These are phyloP conservation scores for Eupeodes luniger DNA, from an alignment of 2,888 invertebrate species.

Conservation along the genomic window DNA sequence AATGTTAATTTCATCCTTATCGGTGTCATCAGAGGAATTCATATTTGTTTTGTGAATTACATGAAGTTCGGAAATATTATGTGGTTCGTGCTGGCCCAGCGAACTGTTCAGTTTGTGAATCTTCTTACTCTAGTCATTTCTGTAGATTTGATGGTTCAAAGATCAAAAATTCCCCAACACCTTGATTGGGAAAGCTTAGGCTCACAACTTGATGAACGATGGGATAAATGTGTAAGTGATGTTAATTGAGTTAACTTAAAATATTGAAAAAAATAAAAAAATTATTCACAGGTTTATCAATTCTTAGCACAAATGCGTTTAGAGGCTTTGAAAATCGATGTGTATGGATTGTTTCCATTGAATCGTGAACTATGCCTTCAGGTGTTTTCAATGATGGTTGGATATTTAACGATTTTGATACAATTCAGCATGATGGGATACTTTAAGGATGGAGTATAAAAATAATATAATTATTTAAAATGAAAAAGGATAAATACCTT, in stretches of 20 bases:
- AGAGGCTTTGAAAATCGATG: neutral
- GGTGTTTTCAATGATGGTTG: neutral
- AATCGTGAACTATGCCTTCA: slow-evolving; percentile 2
- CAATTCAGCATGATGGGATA: slow-evolving; percentile 28
- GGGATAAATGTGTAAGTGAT: slow-evolving; percentile 80
- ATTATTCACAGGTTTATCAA: slow-evolving; percentile 1
- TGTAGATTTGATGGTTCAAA: slow-evolving; percentile 78
- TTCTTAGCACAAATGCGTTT: neutral
- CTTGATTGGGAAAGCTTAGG: slow-evolving; percentile 79
- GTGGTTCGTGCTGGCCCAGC: slow-evolving; percentile 75
- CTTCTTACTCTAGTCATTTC: slow-evolving; percentile 79
- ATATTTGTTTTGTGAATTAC: slow-evolving; percentile 78
- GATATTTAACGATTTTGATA: slow-evolving; percentile 11
- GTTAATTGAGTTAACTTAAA: too few relatives aligned
- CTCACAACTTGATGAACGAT: slow-evolving; percentile 79
- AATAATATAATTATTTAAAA: too few relatives aligned
- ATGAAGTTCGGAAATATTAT: slow-evolving; percentile 72
- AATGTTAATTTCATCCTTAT: slow-evolving; percentile 80
- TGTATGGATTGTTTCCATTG: slow-evolving; percentile 10
- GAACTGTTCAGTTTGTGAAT: slow-evolving; percentile 78
- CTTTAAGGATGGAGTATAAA: neutral
- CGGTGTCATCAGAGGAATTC: slow-evolving; percentile 78
- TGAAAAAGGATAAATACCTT: too few relatives aligned
- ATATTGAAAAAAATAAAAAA: too few relatives aligned
- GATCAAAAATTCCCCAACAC: slow-evolving; percentile 77